Evolutionary conservation across 2,797 vertebrate species (phyloP).

Genomic region (Sebastiscus tertius): DNA sequence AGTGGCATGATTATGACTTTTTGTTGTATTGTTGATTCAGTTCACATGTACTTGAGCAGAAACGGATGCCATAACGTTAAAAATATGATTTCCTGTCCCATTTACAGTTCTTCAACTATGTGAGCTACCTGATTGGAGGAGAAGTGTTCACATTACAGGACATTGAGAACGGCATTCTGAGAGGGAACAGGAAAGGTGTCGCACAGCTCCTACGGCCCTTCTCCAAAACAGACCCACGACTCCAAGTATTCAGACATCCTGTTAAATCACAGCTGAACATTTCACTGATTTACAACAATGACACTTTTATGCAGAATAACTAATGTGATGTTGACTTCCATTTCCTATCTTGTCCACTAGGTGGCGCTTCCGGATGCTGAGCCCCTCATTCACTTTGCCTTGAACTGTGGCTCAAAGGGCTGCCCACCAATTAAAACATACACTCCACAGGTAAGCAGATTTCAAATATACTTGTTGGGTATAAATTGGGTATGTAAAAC

Average conservation of each 20-base stretch:
- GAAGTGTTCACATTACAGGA: constrained; percentile 87
- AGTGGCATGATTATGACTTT: not conserved
- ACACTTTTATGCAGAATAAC: not conserved
- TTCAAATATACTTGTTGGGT: not conserved
- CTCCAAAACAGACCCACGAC: constrained; percentile 84
- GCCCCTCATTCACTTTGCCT: constrained; percentile 87
- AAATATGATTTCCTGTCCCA: not conserved
- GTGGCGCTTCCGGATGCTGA: constrained; percentile 83
- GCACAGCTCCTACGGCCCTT: constrained; percentile 84
- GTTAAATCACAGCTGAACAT: not conserved
- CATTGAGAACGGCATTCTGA: constrained; percentile 86
- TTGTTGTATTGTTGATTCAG: not conserved
- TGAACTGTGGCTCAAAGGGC: constrained; percentile 85
- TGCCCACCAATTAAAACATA: constrained; percentile 87
- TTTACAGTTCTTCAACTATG: constrained; percentile 85
- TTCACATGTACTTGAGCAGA: not conserved
- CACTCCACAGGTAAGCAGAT: constrained; percentile 76
- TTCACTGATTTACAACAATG: not conserved
- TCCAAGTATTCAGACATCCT: constrained; percentile 68
- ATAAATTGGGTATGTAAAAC: not conserved
- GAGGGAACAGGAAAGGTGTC: constrained; percentile 85
- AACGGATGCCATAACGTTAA: not conserved
- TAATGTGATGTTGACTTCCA: not conserved
- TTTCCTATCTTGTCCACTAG: constrained; percentile 64
- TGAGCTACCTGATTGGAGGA: constrained; percentile 88